A percentile compares a stretch with the other conserved stretches of the same genome.
Evolutionary conservation across 2,888 invertebrate species (phyloP).

Genomic region (Drosophila peninsularis): DNA sequence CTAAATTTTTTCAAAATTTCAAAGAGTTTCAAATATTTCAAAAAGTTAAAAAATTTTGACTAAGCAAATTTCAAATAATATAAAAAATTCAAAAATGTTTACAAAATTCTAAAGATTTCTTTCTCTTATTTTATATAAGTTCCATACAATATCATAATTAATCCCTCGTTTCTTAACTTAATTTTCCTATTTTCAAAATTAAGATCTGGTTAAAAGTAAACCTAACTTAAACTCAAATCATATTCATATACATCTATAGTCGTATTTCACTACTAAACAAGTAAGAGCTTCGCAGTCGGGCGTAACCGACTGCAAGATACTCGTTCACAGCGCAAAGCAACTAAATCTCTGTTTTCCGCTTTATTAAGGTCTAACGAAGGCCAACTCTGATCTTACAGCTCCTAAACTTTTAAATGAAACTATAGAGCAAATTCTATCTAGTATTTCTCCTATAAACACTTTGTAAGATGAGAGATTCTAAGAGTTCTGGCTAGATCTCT

Average conservation of each 20-base stretch:
- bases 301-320: background rate
- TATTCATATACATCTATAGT: conserved; percentile 11
- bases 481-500: background rate
- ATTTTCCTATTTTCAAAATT: background rate
- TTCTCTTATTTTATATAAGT: too few relatives aligned
- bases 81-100: too few relatives aligned
- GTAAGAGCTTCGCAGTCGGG: background rate
- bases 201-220: background rate
- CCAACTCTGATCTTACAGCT: too few relatives aligned
- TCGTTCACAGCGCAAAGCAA: background rate
- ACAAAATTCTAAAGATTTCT: too few relatives aligned
- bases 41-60: too few relatives aligned
- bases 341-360: background rate
- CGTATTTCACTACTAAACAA: conserved; percentile 3
- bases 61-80: too few relatives aligned
- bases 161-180: background rate
- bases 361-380: background rate
- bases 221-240: background rate
- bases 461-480: background rate
- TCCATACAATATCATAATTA: background rate
- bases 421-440: background rate
- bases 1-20: too few relatives aligned
- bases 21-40: too few relatives aligned
- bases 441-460: background rate
- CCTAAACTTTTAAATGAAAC: too few relatives aligned